Evolutionary conservation across 2,888 invertebrate genomes (phyloP), one percentile per base, ranked within the genome.

Genomic region (Diachrysia chrysitis): DNA sequence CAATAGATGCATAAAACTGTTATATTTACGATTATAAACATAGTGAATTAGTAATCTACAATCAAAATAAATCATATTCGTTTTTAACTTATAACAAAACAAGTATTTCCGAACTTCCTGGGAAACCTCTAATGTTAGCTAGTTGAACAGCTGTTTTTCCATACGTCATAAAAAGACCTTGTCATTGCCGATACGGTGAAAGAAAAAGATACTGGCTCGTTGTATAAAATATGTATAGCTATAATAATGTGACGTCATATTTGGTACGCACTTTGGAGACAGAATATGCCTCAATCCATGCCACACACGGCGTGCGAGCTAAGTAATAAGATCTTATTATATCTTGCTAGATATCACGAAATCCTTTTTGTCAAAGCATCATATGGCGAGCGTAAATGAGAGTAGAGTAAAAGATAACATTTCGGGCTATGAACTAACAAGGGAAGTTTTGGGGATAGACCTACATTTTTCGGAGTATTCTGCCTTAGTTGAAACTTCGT

Each of bases 351-450:
- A 42, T 42, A 42, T 42, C 42, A n/a, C 42, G 7, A 0, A 42
- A 42, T 42, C 42, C 42, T 42, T 42, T 42, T 42, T 42, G 42
- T 5, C 42, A 42, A 42, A 42, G 42, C n/a, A 42, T n/a, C n/a
- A 42, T n/a, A 42, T n/a, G 42, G 42, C 42, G 10, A 42, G 42
- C 42, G 42, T 7, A n/a, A 32, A 42, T 51, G 19, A 21, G 48
- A 21, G 17, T 17, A 46, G 21, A 2, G 19, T 19, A 17, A 12
- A 37, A 37, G 37, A 16, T 5, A 42, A 6, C 42, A 42, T 42
- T n/a, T 42, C 42, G 42, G 16, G 42, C n/a, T n/a, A 42, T 42
- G 42, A 42, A n/a, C 42, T n/a, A 42, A 42, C n/a, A n/a, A 16
- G 7, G 6, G 42, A 42, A 42, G n/a, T 42, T 6, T 16, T 42